These are phyloP conservation scores for Drosophila antonietae DNA, from an alignment of 2,888 invertebrate genomes.

Conservation along the genomic window DNA sequence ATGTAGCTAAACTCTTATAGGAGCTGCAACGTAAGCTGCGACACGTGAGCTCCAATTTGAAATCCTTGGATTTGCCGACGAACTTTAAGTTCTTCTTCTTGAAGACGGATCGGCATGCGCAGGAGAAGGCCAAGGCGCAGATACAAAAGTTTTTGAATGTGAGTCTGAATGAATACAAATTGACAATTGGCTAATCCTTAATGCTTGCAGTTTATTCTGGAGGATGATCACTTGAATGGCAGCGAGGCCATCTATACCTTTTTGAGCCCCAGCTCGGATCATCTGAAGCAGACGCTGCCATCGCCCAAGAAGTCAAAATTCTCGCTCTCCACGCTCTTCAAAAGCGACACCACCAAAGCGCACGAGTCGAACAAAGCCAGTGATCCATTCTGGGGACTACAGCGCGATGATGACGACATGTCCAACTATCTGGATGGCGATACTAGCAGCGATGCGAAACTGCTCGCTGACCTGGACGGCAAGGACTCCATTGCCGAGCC, in stretches of 20 bases:
- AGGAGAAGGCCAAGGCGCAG: slow-evolving; percentile 92
- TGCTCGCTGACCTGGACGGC: slow-evolving; percentile 86
- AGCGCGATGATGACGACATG: slow-evolving; percentile 92
- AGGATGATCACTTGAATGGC: slow-evolving; percentile 94
- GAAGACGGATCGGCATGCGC: slow-evolving; percentile 91
- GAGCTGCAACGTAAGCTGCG: slow-evolving; percentile 93
- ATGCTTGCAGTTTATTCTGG: slow-evolving; percentile 90
- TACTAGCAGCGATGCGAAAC: slow-evolving; percentile 82
- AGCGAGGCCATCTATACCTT: slow-evolving; percentile 96
- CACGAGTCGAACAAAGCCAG: slow-evolving; percentile 86
- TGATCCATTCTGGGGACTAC: slow-evolving; percentile 86
- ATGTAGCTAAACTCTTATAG: slow-evolving; percentile 85
- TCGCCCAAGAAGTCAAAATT: slow-evolving; percentile 94
- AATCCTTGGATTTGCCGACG: slow-evolving; percentile 93
- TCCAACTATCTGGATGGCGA: slow-evolving; percentile 91
- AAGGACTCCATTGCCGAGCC: slow-evolving; percentile 96
- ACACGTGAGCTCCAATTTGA: slow-evolving; percentile 92
- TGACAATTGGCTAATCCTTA: neutral
- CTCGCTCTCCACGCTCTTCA: slow-evolving; percentile 93
- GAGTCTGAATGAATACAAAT: slow-evolving; percentile 73
- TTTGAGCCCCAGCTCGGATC: slow-evolving; percentile 96
- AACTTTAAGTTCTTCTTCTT: slow-evolving; percentile 93
- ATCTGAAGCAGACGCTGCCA: slow-evolving; percentile 91
- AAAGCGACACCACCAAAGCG: slow-evolving; percentile 87
- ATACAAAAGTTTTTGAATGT: slow-evolving; percentile 95